phyloP scores from a whole-genome alignment of 2,888 invertebrate genomes.

The Heliconius sara region DNA sequence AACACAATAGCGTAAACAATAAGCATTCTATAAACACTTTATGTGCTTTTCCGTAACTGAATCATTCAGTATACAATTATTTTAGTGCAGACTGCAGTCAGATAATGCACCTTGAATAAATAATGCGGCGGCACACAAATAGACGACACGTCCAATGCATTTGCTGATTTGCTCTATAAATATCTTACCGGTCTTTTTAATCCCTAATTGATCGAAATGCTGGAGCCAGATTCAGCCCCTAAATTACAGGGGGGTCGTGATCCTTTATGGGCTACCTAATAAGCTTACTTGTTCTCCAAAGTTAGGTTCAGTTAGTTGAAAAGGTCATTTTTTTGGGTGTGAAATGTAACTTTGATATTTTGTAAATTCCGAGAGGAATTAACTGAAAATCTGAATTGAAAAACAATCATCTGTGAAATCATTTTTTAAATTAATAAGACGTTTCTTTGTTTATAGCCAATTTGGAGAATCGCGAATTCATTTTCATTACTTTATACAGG shows the following conservation, averaged over 20 bases:
- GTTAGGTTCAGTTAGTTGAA: not conserved
- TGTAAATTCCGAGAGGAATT: too few relatives aligned
- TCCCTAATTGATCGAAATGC: constrained; percentile 27
- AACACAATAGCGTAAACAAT: not conserved
- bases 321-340: not conserved
- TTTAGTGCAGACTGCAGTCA: constrained; percentile 46
- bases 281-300: constrained; percentile 12
- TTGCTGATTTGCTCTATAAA: constrained; percentile 47
- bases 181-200: constrained; percentile 39
- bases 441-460: not conserved
- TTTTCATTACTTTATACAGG: constrained; percentile 30
- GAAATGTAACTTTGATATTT: not conserved
- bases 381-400: too few relatives aligned
- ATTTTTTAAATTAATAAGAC: not conserved
- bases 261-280: constrained; percentile 16
- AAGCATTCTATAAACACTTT: not conserved
- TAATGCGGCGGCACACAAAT: constrained; percentile 57
- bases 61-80: constrained; percentile 39
- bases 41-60: not conserved
- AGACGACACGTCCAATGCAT: constrained; percentile 48
- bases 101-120: constrained; percentile 68
- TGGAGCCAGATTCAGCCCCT: constrained; percentile 3
- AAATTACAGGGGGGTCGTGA: constrained; percentile 10
- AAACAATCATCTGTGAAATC: too few relatives aligned
- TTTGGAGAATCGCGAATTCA: constrained; percentile 28